A percentile compares a stretch with the other conserved stretches of the same genome.
Conservation (phyloP, 2,797 vertebrate species). For the Merluccius polli region DNA sequence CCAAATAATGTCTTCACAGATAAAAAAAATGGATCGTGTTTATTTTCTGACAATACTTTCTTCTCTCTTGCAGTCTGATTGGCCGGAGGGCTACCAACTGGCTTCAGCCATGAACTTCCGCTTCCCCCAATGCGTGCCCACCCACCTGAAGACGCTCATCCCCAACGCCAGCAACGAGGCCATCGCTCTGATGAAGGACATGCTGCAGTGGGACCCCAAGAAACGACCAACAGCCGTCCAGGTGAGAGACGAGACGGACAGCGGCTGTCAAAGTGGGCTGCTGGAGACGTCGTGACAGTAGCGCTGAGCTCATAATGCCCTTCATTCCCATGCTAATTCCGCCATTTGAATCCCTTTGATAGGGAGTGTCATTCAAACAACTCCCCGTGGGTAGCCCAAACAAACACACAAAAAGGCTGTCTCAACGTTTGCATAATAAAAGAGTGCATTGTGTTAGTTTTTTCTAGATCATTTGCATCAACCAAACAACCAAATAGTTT, state of each 20-base stretch:
- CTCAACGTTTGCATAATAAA: neutral
- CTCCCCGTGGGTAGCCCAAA: neutral
- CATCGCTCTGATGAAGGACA: conserved; percentile 85
- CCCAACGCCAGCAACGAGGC: conserved; percentile 94
- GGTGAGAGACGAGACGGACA: conserved; percentile 61
- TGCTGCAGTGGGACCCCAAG: conserved; percentile 93
- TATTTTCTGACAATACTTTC: neutral
- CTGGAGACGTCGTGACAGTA: neutral
- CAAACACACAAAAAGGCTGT: neutral
- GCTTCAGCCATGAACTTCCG: conserved; percentile 94
- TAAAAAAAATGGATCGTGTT: no score
- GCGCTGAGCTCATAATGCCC: neutral
- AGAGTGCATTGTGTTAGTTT: neutral
- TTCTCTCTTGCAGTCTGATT: conserved; percentile 78
- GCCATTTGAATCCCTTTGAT: neutral
- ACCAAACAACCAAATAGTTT: neutral
- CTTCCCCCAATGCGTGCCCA: conserved; percentile 93
- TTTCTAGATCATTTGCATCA: neutral
- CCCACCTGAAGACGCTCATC: conserved; percentile 93
- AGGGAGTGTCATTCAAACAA: neutral
- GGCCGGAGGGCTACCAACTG: conserved; percentile 93
- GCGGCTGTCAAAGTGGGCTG: neutral
- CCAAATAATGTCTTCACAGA: neutral
- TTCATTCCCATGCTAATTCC: neutral
- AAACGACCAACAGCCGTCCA: conserved; percentile 91